Base-by-base conservation (phyloP, 2,888 invertebrate genomes). In the Diplazon laetatorius region DNA sequence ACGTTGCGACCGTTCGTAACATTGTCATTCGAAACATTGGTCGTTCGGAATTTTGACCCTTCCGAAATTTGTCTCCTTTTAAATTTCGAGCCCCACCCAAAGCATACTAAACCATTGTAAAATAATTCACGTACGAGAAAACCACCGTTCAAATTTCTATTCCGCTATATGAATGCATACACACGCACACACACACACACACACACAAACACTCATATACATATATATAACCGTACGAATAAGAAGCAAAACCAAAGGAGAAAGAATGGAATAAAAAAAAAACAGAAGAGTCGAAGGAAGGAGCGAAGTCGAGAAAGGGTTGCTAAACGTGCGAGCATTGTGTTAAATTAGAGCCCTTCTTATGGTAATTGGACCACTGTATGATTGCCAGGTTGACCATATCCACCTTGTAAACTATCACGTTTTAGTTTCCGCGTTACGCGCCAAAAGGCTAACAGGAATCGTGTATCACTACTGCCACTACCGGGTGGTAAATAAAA, bases 271-370 rank as follows among this genome's bases (percentile, higher is more conserved):
- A 30, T 30, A 30, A 30, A 30, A 30, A 30, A 30, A 30, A 5
- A 30, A 70, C 71, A 22, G 71, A 62, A 71, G 66, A 72, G 63
- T 55, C n/a, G 14, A 65, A 62, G 52, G 73, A 73, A 71, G 66
- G 70, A 69, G 72, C 71, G 60, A 80, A n/a, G n/a, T n/a, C n/a
- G n/a, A n/a, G n/a, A n/a, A n/a, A 78, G 76, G 76, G 73, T 39
- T 42, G 75, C 77, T 63, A 16, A 42, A 20, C 66, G 60, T 50
- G 81, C 78, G 83, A 85, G 86, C 85, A 88, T 89, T 89, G 88
- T 87, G 84, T 85, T 82, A 87, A 89, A 89, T 89, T 89, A 89
- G 87, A 89, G 88, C 86, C 87, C 89, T 89, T 89, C 89, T 89
- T 89, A 89, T 89, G 89, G 88, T 89, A 89, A 89, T 89, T 88